Evolutionary conservation across 1,140 invertebrate genomes (phyloP).

Genomic region (Drosophila bifasciata): DNA sequence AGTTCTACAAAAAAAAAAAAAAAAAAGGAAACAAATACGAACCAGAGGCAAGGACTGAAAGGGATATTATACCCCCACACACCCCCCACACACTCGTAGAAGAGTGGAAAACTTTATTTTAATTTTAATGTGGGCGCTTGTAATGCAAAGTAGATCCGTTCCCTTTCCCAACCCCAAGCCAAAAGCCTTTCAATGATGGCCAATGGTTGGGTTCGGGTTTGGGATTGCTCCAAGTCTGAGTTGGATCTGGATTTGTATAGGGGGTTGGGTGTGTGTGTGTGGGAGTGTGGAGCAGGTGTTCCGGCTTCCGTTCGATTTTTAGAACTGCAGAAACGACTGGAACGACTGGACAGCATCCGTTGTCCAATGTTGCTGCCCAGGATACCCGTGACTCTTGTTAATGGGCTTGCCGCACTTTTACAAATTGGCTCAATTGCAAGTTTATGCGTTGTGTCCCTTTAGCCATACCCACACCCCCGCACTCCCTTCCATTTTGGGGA

Average conservation of each 20-base stretch:
- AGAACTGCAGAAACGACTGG: no score
- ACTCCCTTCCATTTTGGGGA: no score
- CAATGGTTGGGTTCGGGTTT: slow-evolving; percentile 16
- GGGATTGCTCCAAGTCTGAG: neutral
- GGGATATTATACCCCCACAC: slow-evolving; percentile 13
- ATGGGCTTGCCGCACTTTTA: slow-evolving; percentile 80
- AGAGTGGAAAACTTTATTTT: slow-evolving; percentile 69
- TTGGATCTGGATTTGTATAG: neutral
- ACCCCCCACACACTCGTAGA: neutral
- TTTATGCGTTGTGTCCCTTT: slow-evolving; percentile 63
- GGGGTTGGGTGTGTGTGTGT: no score
- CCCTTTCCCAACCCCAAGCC: slow-evolving; percentile 8
- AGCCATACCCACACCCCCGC: no score
- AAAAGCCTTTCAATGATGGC: slow-evolving; percentile 35
- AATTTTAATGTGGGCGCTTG: slow-evolving; percentile 78
- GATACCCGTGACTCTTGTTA: slow-evolving; percentile 47
- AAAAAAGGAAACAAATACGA: slow-evolving; percentile 3
- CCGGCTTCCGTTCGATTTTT: slow-evolving; percentile 17
- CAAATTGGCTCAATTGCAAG: slow-evolving; percentile 82
- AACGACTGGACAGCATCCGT: no score
- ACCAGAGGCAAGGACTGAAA: slow-evolving; percentile 20
- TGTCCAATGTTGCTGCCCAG: slow-evolving; percentile 10
- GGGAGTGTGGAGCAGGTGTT: slow-evolving; percentile 39
- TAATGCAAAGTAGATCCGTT: slow-evolving; percentile 67
- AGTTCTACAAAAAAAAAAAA: slow-evolving; percentile 54